Evolutionary conservation across 2,113 vertebrate genomes (phyloP).

Genomic region (Mystacornis crossleyi): DNA sequence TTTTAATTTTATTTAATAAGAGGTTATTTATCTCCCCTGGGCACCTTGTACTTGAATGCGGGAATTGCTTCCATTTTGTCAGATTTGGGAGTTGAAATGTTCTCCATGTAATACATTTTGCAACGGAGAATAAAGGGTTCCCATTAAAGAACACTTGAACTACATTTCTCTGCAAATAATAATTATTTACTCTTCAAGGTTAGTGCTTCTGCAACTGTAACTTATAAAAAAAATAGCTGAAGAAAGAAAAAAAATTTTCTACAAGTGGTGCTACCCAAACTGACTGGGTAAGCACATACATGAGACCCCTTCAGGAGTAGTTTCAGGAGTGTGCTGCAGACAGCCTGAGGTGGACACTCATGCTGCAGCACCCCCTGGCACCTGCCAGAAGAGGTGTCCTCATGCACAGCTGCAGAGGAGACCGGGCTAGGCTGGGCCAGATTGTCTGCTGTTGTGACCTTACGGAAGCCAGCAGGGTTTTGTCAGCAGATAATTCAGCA

Average conservation of each 20-base stretch:
- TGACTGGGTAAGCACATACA: neutral
- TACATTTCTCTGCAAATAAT: neutral
- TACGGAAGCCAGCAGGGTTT: neutral
- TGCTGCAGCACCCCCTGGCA: neutral
- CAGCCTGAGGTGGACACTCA: neutral
- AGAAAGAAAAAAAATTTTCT: neutral
- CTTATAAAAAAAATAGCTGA: neutral
- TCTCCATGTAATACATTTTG: constrained; percentile 20
- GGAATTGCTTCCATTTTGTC: neutral
- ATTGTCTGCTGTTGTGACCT: neutral
- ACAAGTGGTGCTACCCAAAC: neutral
- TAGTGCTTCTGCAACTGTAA: neutral
- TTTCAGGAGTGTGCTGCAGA: neutral
- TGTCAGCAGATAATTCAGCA: neutral
- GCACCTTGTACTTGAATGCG: neutral
- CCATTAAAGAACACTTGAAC: constrained; percentile 1
- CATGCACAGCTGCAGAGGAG: neutral
- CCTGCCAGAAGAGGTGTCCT: neutral
- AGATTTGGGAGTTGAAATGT: neutral
- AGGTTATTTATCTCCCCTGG: neutral
- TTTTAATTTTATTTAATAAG: neutral
- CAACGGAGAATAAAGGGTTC: neutral
- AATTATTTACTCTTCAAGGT: neutral
- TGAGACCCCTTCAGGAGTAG: neutral
- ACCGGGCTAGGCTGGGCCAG: neutral